These are phyloP conservation scores for Oryctes rhinoceros DNA, from an alignment of 1,140 invertebrate species.

Conservation along the genomic window DNA sequence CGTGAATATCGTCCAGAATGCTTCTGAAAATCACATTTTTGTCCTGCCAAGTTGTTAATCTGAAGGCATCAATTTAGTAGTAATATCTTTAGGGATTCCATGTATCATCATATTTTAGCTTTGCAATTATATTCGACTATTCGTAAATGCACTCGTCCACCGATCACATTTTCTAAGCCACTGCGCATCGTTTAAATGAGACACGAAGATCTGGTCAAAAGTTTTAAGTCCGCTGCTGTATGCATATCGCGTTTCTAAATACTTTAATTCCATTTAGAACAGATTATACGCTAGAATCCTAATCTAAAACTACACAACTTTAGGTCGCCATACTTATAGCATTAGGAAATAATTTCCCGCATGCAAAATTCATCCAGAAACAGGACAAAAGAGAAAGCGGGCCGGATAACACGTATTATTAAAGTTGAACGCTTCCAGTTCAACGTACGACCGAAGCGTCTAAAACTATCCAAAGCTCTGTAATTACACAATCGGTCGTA, in stretches of 20 bases:
- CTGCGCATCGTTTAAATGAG: not conserved
- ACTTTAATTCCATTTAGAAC: constrained; percentile 33
- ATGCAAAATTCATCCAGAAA: constrained; percentile 31
- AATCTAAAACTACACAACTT: constrained; percentile 33
- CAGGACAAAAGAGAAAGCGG: constrained; percentile 27
- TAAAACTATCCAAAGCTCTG: constrained; percentile 37
- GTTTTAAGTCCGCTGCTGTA: constrained; percentile 1
- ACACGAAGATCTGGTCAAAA: constrained; percentile 20
- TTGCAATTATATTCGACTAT: too few relatives aligned
- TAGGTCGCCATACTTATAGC: constrained; percentile 31
- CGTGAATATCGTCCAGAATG: too few relatives aligned
- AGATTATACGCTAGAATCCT: constrained; percentile 26
- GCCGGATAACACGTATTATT: constrained; percentile 28
- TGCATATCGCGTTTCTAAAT: constrained; percentile 31
- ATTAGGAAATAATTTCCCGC: constrained; percentile 32
- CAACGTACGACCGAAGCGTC: constrained; percentile 32
- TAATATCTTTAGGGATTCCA: too few relatives aligned
- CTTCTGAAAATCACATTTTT: too few relatives aligned
- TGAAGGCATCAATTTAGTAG: too few relatives aligned
- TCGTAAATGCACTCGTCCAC: too few relatives aligned
- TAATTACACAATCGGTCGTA: constrained; percentile 40
- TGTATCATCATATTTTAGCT: too few relatives aligned
- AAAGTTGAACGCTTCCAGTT: constrained; percentile 36
- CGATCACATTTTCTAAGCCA: not conserved
- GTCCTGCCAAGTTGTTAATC: too few relatives aligned